Conservation (phyloP, 2,888 invertebrate species). For the Pterobdella sp. region DNA sequence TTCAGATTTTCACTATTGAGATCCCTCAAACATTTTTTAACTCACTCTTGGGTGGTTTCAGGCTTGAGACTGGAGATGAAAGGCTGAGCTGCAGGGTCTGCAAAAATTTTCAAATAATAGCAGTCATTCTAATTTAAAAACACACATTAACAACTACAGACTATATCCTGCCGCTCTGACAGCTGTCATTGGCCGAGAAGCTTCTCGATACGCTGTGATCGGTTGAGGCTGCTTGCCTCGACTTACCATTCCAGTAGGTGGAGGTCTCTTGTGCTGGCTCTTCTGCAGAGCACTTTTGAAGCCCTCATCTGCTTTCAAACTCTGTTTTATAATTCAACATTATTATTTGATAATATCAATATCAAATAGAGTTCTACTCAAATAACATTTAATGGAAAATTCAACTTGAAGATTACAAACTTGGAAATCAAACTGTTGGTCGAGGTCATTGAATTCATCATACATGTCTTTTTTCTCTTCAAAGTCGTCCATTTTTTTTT, state of each 20-base stretch:
- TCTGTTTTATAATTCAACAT: background rate
- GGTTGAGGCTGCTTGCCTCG: constrained; percentile 40
- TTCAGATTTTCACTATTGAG: too few relatives aligned
- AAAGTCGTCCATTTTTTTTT: background rate
- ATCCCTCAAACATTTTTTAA: background rate
- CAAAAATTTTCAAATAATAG: constrained; percentile 12
- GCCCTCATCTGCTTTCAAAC: constrained; percentile 60
- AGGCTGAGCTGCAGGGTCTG: background rate
- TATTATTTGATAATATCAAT: background rate
- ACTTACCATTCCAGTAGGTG: constrained; percentile 45
- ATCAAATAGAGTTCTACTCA: background rate
- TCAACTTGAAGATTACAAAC: background rate
- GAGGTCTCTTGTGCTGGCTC: constrained; percentile 64
- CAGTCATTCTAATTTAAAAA: background rate
- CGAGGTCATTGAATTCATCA: background rate
- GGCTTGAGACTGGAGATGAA: constrained; percentile 8
- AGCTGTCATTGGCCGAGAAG: constrained; percentile 81
- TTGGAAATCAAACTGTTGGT: constrained; percentile 14
- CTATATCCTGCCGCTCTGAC: constrained; percentile 92
- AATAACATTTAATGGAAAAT: too few relatives aligned
- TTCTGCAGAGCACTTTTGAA: constrained; percentile 71
- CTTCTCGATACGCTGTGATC: background rate
- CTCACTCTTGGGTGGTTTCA: background rate
- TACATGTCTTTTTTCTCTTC: background rate
- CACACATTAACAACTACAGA: constrained; percentile 53